Evolutionary conservation across 2,888 invertebrate species (phyloP), one percentile per base, ranked within the genome.

Genomic region (Acrobeloides nanus): DNA sequence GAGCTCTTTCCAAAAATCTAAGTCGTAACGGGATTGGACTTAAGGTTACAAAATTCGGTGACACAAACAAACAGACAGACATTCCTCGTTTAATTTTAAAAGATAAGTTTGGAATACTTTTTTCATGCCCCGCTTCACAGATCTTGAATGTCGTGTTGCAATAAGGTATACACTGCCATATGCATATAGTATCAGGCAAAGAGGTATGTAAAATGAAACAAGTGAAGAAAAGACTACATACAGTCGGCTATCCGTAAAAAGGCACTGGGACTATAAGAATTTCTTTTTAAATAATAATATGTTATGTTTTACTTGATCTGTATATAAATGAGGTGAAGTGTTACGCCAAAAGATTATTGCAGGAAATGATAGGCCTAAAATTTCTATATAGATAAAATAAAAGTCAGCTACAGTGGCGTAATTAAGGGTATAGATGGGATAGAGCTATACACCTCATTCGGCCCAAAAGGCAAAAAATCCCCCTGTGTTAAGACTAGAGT

Each of bases 141-240:
- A 58, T 35, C 53, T 48, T 15, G 65, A 60, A 51, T 70, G 67
- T 25, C 67, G 54, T 8, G 68, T 68, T 8, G 72, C 72, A 47
- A 73, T 74, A 26, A 72, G 51, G 49, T 64, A 71, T 25, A 62
- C 61, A n/a, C 61, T 45, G 76, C 87, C 90, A 76, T 97, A 97
- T 4, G 93, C 93, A 76, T 93, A 92, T 59, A 95, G 86, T 89
- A 97, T 97, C 47, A 97, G 87, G 75, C 89, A 83, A 24, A 95
- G 79, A 24, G 97, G 97, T 63, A 90, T 81, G 76, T 95, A 97
- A 78, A 97, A 97, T 18, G 93, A 93, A 72, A 97, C 89, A 57
- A 89, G 85, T 38, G 93, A 93, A 12, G 93, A 93, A 79, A 95
- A 92, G 74, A 93, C 86, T 59, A 97, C 81, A 76, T 97, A 97